Conservation (phyloP, 2,888 invertebrate genomes). For the Philaethria dido region DNA sequence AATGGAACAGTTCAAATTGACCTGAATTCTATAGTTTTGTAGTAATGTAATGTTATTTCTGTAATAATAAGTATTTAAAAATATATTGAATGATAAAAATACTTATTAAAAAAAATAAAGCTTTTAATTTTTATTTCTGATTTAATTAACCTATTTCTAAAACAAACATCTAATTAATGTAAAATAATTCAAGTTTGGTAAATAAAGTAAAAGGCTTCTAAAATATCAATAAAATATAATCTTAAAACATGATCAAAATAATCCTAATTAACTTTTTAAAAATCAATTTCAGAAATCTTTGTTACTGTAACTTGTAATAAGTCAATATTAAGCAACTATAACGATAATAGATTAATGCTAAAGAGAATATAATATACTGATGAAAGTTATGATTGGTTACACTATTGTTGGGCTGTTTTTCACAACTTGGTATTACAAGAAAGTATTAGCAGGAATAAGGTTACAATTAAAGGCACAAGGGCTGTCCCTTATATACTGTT, state of each 20-base stretch:
- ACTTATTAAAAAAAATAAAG: conserved; percentile 14
- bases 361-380: too few species aligned
- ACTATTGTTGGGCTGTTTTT: too few species aligned
- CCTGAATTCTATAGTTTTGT: conserved; percentile 8
- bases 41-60: conserved; percentile 18
- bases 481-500: too few species aligned
- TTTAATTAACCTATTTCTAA: not conserved
- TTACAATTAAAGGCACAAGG: too few species aligned
- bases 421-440: too few species aligned
- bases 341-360: too few species aligned
- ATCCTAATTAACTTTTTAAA: not conserved
- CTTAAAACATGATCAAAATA: not conserved
- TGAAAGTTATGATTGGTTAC: too few species aligned
- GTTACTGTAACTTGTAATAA: too few species aligned
- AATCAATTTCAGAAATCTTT: too few species aligned
- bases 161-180: not conserved
- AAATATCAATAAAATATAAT: not conserved
- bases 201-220: not conserved
- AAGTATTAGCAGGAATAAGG: too few species aligned
- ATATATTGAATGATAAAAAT: conserved; percentile 25
- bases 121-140: not conserved
- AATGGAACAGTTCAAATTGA: conserved; percentile 6
- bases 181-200: not conserved
- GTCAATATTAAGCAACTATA: too few species aligned
- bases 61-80: conserved; percentile 35